These are phyloP conservation scores for Accipiter cooperii DNA, from an alignment of 2,113 vertebrate genomes.

Conservation along the genomic window DNA sequence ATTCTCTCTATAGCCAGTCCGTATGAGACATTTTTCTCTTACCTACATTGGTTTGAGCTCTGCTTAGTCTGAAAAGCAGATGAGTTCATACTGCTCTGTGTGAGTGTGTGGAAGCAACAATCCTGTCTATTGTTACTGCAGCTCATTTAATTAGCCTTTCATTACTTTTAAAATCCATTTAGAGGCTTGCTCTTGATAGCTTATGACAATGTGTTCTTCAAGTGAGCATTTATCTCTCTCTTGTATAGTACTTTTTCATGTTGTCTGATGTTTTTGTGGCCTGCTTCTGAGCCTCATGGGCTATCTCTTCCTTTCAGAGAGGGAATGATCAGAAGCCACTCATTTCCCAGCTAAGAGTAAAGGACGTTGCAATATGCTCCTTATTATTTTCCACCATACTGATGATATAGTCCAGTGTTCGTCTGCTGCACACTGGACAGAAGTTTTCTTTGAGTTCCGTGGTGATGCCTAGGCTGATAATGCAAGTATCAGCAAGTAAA, in stretches of 20 bases:
- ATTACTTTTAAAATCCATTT: background rate
- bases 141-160: background rate
- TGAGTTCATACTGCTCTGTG: background rate
- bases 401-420: background rate
- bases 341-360: background rate
- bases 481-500: background rate
- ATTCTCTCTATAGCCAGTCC: background rate
- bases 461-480: background rate
- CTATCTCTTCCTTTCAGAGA: background rate
- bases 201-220: background rate
- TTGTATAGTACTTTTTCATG: background rate
- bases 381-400: background rate
- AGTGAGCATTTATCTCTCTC: background rate
- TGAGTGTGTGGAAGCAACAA: background rate
- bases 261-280: background rate
- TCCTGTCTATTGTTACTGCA: background rate
- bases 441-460: background rate
- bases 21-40: background rate
- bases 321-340: background rate
- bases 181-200: background rate
- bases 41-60: background rate
- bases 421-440: background rate
- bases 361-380: background rate
- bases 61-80: background rate
- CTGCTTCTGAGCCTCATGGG: background rate